phyloP scores from a whole-genome alignment of 1,140 invertebrate genomes.

The Pomacea maculata region DNA sequence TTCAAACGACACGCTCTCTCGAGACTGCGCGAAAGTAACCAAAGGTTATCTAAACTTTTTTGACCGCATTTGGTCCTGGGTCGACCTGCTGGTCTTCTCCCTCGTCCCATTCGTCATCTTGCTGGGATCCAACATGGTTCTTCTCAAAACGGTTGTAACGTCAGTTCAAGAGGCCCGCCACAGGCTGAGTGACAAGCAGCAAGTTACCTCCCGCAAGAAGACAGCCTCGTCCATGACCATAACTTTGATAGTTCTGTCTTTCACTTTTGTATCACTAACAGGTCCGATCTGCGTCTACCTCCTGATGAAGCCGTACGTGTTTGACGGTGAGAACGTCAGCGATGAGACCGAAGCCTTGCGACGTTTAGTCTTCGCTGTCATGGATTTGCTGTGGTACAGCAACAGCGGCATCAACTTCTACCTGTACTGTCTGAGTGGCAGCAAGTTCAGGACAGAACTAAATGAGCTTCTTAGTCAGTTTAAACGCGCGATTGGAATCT shows the following conservation, averaged over 20 bases:
- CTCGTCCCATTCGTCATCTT: slow-evolving; percentile 27
- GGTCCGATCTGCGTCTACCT: slow-evolving; percentile 32
- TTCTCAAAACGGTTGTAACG: slow-evolving; percentile 21
- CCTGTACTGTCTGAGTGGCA: slow-evolving; percentile 30
- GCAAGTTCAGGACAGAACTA: slow-evolving; percentile 29
- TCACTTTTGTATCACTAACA: slow-evolving; percentile 26
- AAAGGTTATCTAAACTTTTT: slow-evolving; percentile 8
- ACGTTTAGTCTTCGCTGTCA: slow-evolving; percentile 23
- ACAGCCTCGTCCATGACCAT: slow-evolving; percentile 26
- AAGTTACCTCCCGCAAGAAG: not conserved
- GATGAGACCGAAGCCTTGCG: not conserved
- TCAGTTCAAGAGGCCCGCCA: not conserved
- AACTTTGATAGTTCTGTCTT: slow-evolving; percentile 21
- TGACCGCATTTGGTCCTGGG: slow-evolving; percentile 22
- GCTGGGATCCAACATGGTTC: slow-evolving; percentile 22
- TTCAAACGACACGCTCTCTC: not conserved
- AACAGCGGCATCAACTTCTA: slow-evolving; percentile 37
- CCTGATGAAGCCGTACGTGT: slow-evolving; percentile 23
- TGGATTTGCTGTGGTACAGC: slow-evolving; percentile 31
- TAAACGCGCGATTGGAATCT: too few species aligned
- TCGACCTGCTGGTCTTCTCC: slow-evolving; percentile 24
- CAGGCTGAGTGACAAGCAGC: not conserved
- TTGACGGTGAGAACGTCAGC: not conserved
- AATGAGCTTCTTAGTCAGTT: too few species aligned
- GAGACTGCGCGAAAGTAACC: not conserved